Base-by-base conservation (phyloP, 2,888 invertebrate genomes). In the Drosophila robusta region DNA sequence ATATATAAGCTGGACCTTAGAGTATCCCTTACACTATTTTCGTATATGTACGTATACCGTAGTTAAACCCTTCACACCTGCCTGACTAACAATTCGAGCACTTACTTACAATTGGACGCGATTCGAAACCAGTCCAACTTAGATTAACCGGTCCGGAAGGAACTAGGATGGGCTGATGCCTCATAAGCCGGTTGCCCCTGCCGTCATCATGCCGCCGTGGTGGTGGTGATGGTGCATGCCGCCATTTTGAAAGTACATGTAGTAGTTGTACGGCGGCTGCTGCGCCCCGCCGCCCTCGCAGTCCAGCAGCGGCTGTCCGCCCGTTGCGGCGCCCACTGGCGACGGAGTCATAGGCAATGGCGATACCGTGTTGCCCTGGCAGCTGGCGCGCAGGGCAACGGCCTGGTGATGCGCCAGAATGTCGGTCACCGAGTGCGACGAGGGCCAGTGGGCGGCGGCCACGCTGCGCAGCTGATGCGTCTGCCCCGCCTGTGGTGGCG, bases 371-470 rank as follows among this genome's bases (percentile, higher is more conserved):
- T 90, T 91, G 38, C 90, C 91, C 68, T 92, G 92, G 73, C 91
- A 91, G 58, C 91, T 91, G 72, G 90, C 90, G 0, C 91, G 90
- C 54, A 92, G 58, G 1, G 92, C 92, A 1, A 92, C 91, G 3
- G 91, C 91, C 67, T 92, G 91, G 71, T 92, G 92, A 61, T 92
- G 92, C 2, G 94, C 94, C 76, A 94, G 84, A 77, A 94, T 94
- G 78, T 94, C 94, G 52, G 93, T 93, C 2, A 94, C 94, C 8
- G 94, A 93, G 84, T 94, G 94, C 45, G 94, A 93, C 75, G 94
- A 94, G 22, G 93, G 93, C 93, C 92, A 92, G 56, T 91, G 91
- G 16, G 89, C 90, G 11, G 90, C 88, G 4, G 90, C 89, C 9
- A 90, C 86, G 14, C 87, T 82, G 50, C 91, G 86, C 47, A 92